These are phyloP conservation scores for Orussus abietinus DNA, from an alignment of 1,140 invertebrate species.

Conservation along the genomic window DNA sequence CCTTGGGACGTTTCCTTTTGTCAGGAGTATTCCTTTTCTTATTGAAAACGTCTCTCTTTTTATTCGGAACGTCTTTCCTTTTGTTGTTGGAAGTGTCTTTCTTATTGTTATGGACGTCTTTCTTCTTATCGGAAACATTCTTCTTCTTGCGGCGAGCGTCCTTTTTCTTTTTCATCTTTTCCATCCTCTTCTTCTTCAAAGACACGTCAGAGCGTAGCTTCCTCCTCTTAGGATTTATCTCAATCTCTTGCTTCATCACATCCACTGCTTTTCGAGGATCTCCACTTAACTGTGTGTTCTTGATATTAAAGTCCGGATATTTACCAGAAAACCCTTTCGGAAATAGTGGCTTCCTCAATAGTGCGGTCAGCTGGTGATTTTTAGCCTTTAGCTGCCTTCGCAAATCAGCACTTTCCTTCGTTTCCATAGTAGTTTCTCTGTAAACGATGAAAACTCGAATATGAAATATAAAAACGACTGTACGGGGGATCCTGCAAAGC, in stretches of 20 bases:
- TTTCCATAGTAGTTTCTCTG: slow-evolving; percentile 43
- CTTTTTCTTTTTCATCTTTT: no score
- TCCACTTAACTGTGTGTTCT: slow-evolving; percentile 22
- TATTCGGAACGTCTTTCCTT: no score
- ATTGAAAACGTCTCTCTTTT: no score
- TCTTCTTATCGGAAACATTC: no score
- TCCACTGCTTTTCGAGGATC: slow-evolving; percentile 53
- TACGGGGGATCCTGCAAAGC: no score
- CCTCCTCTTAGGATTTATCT: slow-evolving; percentile 30
- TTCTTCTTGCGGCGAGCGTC: no score
- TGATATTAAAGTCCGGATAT: slow-evolving; percentile 56
- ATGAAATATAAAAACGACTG: slow-evolving; percentile 11
- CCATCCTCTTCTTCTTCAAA: no score
- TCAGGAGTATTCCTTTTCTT: no score
- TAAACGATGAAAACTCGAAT: slow-evolving; percentile 14
- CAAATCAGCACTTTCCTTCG: slow-evolving; percentile 37
- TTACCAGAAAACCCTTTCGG: slow-evolving; percentile 68
- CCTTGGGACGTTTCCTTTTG: no score
- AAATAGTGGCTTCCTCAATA: slow-evolving; percentile 63
- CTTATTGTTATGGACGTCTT: no score
- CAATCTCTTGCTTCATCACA: slow-evolving; percentile 52
- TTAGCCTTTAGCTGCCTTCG: slow-evolving; percentile 53
- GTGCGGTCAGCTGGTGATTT: slow-evolving; percentile 55
- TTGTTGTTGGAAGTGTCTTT: no score
- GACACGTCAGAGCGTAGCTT: no score